Evolutionary conservation across 2,797 vertebrate species (phyloP).

Genomic region (Linurgus olivaceus): DNA sequence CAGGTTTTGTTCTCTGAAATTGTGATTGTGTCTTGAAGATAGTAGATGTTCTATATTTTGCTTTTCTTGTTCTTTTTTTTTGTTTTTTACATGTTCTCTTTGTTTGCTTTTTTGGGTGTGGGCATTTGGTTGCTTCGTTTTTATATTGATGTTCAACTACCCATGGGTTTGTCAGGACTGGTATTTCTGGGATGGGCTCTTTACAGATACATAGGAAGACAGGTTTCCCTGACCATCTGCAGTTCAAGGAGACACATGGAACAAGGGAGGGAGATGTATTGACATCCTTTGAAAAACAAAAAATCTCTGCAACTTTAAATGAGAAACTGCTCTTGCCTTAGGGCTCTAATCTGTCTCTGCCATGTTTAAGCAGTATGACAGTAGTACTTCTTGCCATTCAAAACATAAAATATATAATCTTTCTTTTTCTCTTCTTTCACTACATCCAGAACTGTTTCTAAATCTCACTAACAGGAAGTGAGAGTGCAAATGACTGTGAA

Average conservation of each 20-base stretch:
- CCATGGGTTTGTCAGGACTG: background rate
- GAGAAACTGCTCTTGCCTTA: background rate
- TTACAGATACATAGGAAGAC: background rate
- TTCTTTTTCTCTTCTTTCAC: background rate
- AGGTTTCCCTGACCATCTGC: background rate
- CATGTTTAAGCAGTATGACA: background rate
- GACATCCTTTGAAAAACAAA: background rate
- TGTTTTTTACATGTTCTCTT: too few relatives aligned
- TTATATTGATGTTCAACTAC: background rate
- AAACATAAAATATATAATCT: background rate
- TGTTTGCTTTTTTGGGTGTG: background rate
- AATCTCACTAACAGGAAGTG: background rate
- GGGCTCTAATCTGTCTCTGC: background rate
- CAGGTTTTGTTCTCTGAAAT: background rate
- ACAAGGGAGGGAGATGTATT: background rate
- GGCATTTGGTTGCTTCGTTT: background rate
- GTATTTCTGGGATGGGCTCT: background rate
- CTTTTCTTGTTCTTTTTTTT: background rate
- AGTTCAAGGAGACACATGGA: background rate
- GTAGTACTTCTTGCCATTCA: background rate
- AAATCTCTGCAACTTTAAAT: background rate
- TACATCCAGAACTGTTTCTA: background rate
- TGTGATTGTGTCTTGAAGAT: background rate
- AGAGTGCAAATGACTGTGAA: background rate
- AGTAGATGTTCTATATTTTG: background rate